Evolutionary conservation across 2,888 invertebrate genomes (phyloP).

Genomic region (Alentia gelatinosa): DNA sequence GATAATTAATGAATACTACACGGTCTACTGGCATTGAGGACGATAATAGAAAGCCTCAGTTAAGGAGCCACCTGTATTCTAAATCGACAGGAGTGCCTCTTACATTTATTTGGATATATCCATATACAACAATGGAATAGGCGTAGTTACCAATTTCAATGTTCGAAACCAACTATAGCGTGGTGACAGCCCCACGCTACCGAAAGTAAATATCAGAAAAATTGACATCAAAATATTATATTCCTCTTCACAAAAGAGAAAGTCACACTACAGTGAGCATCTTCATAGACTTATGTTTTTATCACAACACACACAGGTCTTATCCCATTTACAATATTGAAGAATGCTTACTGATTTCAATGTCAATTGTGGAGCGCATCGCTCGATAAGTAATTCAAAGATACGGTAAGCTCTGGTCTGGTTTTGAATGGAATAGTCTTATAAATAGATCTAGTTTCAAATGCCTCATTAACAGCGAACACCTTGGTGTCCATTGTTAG

Average conservation of each 20-base stretch:
- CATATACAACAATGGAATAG: background rate
- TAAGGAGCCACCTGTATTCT: background rate
- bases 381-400: background rate
- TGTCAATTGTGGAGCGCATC: too few relatives aligned
- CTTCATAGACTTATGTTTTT: background rate
- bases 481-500: too few relatives aligned
- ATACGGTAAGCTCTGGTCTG: background rate
- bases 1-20: background rate
- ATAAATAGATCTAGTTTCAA: too few relatives aligned
- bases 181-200: too few relatives aligned
- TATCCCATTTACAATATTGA: background rate
- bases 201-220: too few relatives aligned
- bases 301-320: background rate
- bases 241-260: background rate
- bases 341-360: background rate
- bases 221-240: background rate
- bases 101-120: background rate
- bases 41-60: background rate
- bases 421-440: background rate
- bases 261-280: background rate
- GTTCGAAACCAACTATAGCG: too few relatives aligned
- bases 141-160: too few relatives aligned
- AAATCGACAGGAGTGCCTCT: too few relatives aligned
- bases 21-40: background rate
- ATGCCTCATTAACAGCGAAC: too few relatives aligned